These are phyloP conservation scores for Malacosoma neustria DNA, from an alignment of 2,888 invertebrate species.

Conservation along the genomic window DNA sequence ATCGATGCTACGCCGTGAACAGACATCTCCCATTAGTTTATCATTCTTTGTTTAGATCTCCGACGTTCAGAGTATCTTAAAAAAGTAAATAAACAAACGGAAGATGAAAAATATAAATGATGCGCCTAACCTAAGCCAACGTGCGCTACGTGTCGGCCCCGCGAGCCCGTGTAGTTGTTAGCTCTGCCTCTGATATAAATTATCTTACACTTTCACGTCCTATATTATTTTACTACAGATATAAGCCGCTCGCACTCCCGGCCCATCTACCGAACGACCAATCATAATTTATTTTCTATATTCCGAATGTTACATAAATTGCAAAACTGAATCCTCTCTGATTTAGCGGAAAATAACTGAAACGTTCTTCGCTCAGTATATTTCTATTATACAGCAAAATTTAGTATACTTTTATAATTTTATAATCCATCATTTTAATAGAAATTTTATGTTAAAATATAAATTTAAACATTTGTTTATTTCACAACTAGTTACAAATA, in stretches of 20 bases:
- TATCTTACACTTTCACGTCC: conserved; percentile 59
- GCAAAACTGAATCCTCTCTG: conserved; percentile 42
- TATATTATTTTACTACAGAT: conserved; percentile 61
- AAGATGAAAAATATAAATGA: conserved; percentile 67
- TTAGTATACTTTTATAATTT: no score
- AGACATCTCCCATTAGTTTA: conserved; percentile 61
- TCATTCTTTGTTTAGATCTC: conserved; percentile 65
- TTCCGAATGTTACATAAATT: conserved; percentile 46
- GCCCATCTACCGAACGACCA: conserved; percentile 47
- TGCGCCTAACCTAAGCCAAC: conserved; percentile 64
- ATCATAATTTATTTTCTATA: conserved; percentile 53
- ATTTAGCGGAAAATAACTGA: conserved; percentile 41
- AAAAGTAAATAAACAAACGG: conserved; percentile 63
- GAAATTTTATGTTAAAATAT: no score
- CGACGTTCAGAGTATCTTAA: conserved; percentile 52
- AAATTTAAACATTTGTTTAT: no score
- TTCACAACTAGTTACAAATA: no score
- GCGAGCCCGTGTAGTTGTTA: conserved; percentile 50
- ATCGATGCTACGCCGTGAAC: conserved; percentile 56
- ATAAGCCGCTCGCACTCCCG: conserved; percentile 56
- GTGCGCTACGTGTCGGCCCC: conserved; percentile 42
- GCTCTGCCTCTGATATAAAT: conserved; percentile 63
- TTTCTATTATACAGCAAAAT: no score
- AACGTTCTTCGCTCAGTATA: conserved; percentile 18
- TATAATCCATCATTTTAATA: no score